Evolutionary conservation across 2,113 vertebrate genomes (phyloP).

Genomic region (Halichoeres trimaculatus): DNA sequence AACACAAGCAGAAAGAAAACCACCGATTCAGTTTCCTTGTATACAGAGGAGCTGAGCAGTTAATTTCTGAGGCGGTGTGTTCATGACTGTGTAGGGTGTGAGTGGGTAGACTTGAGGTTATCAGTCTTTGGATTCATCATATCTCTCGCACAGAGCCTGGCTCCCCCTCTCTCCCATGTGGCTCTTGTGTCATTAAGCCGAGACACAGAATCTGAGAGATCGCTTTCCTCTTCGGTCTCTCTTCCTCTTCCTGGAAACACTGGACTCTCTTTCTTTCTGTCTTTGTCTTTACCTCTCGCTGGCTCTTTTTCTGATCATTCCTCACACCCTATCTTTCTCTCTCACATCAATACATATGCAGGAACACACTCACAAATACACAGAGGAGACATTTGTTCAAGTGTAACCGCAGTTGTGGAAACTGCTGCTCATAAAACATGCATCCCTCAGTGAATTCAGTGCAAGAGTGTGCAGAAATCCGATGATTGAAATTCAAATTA

Average conservation of each 20-base stretch:
- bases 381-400: neutral
- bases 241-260: constrained; percentile 36
- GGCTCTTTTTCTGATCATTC: constrained; percentile 39
- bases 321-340: constrained; percentile 23
- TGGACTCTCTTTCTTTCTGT: constrained; percentile 23
- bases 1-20: constrained; percentile 15
- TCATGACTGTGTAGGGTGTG: constrained; percentile 18
- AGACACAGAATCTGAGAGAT: constrained; percentile 64
- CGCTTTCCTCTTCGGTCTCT: constrained; percentile 29
- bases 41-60: constrained; percentile 40
- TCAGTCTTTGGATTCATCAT: constrained; percentile 68
- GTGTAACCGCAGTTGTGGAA: constrained; percentile 36
- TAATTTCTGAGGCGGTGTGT: constrained; percentile 45
- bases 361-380: neutral
- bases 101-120: constrained; percentile 57
- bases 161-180: constrained; percentile 61
- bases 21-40: constrained; percentile 26
- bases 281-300: constrained; percentile 42
- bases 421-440: constrained; percentile 35
- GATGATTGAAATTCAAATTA: constrained; percentile 44
- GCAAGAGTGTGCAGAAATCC: constrained; percentile 15
- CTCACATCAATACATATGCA: neutral
- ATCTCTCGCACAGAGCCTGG: constrained; percentile 53
- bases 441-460: constrained; percentile 31
- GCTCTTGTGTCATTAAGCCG: constrained; percentile 66